These are phyloP conservation scores for Grapholita molesta DNA, from an alignment of 1,140 invertebrate genomes.

Conservation along the genomic window DNA sequence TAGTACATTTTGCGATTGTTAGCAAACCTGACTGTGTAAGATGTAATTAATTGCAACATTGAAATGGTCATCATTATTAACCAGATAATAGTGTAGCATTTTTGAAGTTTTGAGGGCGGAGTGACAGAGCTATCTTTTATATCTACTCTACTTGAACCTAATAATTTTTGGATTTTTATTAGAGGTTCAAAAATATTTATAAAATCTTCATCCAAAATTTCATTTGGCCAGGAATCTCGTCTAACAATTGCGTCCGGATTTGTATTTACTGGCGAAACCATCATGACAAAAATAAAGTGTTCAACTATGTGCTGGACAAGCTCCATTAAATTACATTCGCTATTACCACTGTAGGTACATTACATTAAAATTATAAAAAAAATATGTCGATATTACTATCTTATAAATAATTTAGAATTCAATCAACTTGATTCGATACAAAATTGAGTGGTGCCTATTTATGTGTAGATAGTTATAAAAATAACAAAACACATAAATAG, in stretches of 20 bases:
- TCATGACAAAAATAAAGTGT: neutral
- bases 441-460: too few species aligned
- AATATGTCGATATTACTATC: neutral
- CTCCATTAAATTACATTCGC: neutral
- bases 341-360: neutral
- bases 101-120: constrained; percentile 38
- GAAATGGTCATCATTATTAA: constrained; percentile 24
- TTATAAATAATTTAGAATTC: neutral
- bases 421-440: too few species aligned
- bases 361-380: neutral
- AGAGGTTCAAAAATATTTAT: constrained; percentile 34
- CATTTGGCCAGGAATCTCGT: constrained; percentile 44
- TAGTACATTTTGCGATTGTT: constrained; percentile 26
- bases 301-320: neutral
- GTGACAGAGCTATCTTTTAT: constrained; percentile 45
- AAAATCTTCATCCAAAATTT: constrained; percentile 47
- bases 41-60: constrained; percentile 18
- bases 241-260: constrained; percentile 23
- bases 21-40: constrained; percentile 5
- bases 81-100: constrained; percentile 35
- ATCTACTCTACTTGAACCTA: constrained; percentile 43
- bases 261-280: neutral
- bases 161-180: constrained; percentile 30
- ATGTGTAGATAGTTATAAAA: too few species aligned
- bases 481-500: too few species aligned